Base-by-base conservation (phyloP, 2,113 vertebrate species). In the Brachyhypopomus gauderio region DNA sequence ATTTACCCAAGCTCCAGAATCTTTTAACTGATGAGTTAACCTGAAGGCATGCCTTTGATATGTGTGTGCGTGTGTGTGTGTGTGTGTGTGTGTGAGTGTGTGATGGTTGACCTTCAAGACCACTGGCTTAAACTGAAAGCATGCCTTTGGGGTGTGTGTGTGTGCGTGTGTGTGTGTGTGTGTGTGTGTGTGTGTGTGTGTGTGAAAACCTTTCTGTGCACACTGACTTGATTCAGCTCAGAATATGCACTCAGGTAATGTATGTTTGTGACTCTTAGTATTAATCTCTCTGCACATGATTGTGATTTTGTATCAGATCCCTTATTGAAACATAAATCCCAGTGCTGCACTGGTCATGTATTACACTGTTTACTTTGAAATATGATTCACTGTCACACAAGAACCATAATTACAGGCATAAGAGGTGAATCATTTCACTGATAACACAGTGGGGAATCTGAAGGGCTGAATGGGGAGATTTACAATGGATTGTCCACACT, bases 401-500 rank as follows among this genome's bases (percentile, higher is more conserved):
- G 71, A 73, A 93, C 91, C 93, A 92, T 93, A 94, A 95, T 94
- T 94, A 94, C 93, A 94, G 89, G 89, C 90, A 58, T 91, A 88
- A 91, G 92, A 92, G 91, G 92, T 91, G 91, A 90, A 92, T 95
- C 95, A 95, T 94, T 94, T 93, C 92, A 89, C 92, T 91, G 90
- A 92, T 89, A 91, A 91, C 89, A 92, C 87, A 91, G 73, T 70
- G 75, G 79, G 30, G 74, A 85, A 81, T 67, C 74, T 75, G 69
- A 58, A 66, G 79, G 19, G 91, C 92, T 75, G 75, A 93, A 92
- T 89, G 92, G 94, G 93, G 91, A 95, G 94, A 95, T 95, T 95
- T 94, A 94, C 92, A 93, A 91, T 89, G 64, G 38, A 77, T 90
- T 90, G 90, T 67, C 72, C 22, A 72, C 75, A 83, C 66, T 71